Base-by-base conservation (phyloP, 2,888 invertebrate species). In the Agrochola lota region DNA sequence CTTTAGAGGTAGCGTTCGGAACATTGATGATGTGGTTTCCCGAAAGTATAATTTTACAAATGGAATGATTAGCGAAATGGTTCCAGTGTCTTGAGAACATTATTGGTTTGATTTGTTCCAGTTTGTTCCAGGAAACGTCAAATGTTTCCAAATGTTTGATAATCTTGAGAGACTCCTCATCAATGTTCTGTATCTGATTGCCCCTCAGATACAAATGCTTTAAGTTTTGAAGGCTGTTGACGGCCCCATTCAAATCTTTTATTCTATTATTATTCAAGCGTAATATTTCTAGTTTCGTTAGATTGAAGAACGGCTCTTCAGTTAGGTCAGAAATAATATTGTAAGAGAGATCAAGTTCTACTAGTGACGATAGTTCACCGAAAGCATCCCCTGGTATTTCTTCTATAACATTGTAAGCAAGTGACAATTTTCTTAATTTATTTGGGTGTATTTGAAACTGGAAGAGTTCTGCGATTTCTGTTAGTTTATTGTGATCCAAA, bases 81-180 rank as follows among this genome's bases (percentile, higher is more conserved):
- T 90, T 81, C 95, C 95, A 96, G 84, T 96, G 96, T 76, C 96
- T 93, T 2, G 90, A 90, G 40, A 96, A 92, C 78, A 95, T 86
- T 0, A 91, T 88, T 0, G 95, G 92, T n/a, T 91, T 92, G 43
- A 96, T 85, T 59, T 90, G 73, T 60, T 93, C 90, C 23, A 96
- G 83, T 67, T 94, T 87, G 82, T 96, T 96, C 60, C 87, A 88
- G 1, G 96, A 96, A 43, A 96, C 87, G 77, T 96, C 96, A 55
- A 96, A 95, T 0, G 95, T 96, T 89, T 95, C 93, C 64, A 96
- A 91, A 85, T 96, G 95, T 43, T 91, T 89, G 55, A 96, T 95
- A 11, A 94, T 93, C 84, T 94, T 92, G 0, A 95, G 89, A 0
- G 95, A 95, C 59, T 92, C 88, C 1, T 91, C 91, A 66, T 95